These are phyloP conservation scores for Microtus ochrogaster DNA, from an alignment of 2,113 vertebrate genomes.

Conservation along the genomic window DNA sequence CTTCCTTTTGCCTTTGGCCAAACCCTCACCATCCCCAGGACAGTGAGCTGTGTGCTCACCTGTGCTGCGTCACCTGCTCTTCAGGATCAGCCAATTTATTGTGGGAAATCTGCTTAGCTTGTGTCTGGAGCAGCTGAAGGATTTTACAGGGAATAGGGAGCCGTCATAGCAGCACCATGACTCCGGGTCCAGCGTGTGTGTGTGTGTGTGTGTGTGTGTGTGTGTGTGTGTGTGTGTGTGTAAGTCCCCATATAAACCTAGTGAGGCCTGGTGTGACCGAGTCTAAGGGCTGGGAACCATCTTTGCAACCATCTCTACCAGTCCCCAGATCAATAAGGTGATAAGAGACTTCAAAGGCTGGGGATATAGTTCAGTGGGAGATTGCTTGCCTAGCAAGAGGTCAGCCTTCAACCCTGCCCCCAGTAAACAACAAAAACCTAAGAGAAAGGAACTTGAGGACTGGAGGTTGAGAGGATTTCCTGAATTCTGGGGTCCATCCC, in stretches of 20 bases:
- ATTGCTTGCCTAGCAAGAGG: not conserved
- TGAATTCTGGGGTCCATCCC: not conserved
- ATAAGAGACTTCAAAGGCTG: not conserved
- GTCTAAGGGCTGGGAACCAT: not conserved
- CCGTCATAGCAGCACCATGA: rapidly evolving
- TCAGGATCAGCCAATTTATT: not conserved
- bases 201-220: no score
- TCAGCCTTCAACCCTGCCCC: not conserved
- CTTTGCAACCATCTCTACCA: not conserved
- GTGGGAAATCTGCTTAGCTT: not conserved
- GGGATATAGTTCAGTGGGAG: not conserved
- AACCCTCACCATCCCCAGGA: not conserved
- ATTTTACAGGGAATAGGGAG: not conserved
- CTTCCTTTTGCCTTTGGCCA: not conserved
- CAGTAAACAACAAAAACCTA: not conserved
- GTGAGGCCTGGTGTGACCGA: not conserved
- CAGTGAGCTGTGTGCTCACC: not conserved
- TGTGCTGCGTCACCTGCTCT: not conserved
- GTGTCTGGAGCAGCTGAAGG: not conserved
- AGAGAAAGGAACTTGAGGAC: not conserved
- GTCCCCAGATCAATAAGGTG: not conserved
- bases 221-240: not conserved
- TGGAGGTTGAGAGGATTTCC: no score
- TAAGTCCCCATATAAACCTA: not conserved
- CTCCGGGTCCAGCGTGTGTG: not conserved